phyloP scores from a whole-genome alignment of 2,888 invertebrate species.

The Caenorhabditis virilis region DNA sequence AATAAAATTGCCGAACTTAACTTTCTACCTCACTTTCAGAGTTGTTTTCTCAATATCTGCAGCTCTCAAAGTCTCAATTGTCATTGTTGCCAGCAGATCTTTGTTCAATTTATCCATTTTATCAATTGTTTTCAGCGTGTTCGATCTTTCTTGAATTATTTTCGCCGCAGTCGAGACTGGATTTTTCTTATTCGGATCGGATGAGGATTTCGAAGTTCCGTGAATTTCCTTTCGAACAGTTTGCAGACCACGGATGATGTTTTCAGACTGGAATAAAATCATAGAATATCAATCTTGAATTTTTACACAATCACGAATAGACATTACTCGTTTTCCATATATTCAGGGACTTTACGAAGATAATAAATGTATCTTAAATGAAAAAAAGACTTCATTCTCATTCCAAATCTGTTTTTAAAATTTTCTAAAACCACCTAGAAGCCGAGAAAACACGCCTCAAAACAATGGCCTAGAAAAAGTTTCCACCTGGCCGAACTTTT shows the following conservation, averaged over 20 bases:
- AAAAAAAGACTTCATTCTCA: no score
- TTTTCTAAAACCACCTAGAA: no score
- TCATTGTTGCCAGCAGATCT: conserved; percentile 41
- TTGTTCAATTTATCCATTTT: conserved; percentile 44
- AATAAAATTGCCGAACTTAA: neutral
- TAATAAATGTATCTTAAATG: neutral
- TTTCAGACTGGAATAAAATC: conserved; percentile 28
- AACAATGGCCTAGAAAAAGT: no score
- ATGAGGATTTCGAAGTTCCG: neutral
- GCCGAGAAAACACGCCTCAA: no score
- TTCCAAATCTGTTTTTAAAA: no score
- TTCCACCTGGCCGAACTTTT: no score
- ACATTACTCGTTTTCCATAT: no score
- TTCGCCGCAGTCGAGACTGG: conserved; percentile 22
- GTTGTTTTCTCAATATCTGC: conserved; percentile 41
- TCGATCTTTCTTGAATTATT: conserved; percentile 22
- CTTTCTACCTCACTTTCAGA: conserved; percentile 17
- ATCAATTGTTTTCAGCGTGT: conserved; percentile 34
- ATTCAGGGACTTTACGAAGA: no score
- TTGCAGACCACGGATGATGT: conserved; percentile 25
- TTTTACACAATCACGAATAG: no score
- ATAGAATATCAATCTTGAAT: no score
- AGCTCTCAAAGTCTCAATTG: conserved; percentile 44
- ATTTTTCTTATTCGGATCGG: neutral
- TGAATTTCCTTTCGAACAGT: conserved; percentile 22